These are phyloP conservation scores for Orussus abietinus DNA, from an alignment of 1,140 invertebrate genomes.

Conservation along the genomic window DNA sequence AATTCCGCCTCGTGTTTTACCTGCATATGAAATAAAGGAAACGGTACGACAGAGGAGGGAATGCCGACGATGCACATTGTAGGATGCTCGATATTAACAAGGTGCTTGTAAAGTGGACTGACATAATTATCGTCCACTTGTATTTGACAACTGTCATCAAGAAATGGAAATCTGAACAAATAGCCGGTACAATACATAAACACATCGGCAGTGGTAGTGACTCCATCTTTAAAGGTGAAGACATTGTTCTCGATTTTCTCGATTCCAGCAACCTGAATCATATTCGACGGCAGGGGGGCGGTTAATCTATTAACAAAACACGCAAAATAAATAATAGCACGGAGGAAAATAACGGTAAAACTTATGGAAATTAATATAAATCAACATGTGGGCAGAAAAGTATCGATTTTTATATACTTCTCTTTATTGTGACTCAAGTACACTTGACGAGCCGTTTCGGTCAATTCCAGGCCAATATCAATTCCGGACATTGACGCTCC, in stretches of 20 bases:
- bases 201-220: constrained; percentile 20
- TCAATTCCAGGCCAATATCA: constrained; percentile 64
- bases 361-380: no score
- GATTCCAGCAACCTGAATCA: constrained; percentile 32
- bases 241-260: constrained; percentile 24
- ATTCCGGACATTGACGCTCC: constrained; percentile 66
- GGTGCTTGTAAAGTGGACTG: constrained; percentile 69
- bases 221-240: constrained; percentile 29
- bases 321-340: no score
- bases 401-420: constrained; percentile 28
- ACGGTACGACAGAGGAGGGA: constrained; percentile 60
- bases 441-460: constrained; percentile 48
- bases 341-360: no score
- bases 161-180: constrained; percentile 63
- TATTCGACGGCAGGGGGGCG: constrained; percentile 22
- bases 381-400: no score
- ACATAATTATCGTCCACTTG: constrained; percentile 61
- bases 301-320: no score
- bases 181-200: constrained; percentile 58
- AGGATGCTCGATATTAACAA: constrained; percentile 68
- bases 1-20: constrained; percentile 42
- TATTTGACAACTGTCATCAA: constrained; percentile 59
- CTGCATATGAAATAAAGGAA: constrained; percentile 69
- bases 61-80: constrained; percentile 72
- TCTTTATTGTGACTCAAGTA: constrained; percentile 44